Evolutionary conservation across 2,888 invertebrate species (phyloP), one percentile per base, ranked within the genome.

Genomic region (Scelioninae gen. 1): DNA sequence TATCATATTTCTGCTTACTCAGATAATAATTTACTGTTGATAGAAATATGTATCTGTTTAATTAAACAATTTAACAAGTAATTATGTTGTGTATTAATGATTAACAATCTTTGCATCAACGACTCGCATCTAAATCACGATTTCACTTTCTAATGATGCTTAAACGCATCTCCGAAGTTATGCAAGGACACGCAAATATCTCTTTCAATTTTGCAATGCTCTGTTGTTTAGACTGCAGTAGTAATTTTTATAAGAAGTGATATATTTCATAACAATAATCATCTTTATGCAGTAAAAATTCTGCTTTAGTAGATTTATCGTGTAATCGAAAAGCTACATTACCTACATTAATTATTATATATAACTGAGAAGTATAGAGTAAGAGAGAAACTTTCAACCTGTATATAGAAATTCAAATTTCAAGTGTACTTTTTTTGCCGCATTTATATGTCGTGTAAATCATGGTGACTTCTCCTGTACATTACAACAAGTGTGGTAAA

Each of bases 101-200:
- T 55, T 43, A 55, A 55, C 45, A 43, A 43, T 63, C 55, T 23
- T 76, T 69, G 77, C 62, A 53, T 62, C 62, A 55, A 63, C 62
- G 45, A 15, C 47, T 45, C 62, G 53, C 62, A 53, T 77, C 62
- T 77, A 55, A 51, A 68, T 77, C 53, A 62, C 43, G 45, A 62
- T 77, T 66, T 69, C 77, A 69, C 77, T 68, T 68, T 77, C 77
- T 77, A 77, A 77, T 62, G 66, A 77, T 62, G 68, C 34, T 77
- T 47, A 62, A 69, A 77, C 62, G 68, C 62, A 68, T 68, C 77
- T 13, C 60, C 53, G 65, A 34, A 29, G 77, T 77, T 60, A 68
- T 68, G 68, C 68, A 77, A 77, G 58, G 63, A 63, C 74, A 51
- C 60, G 68, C 68, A 29, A 65, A 53, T 51, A 40, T 51, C 65